Evolutionary conservation across 2,888 invertebrate genomes (phyloP).

Genomic region (Hemaris fuciformis): DNA sequence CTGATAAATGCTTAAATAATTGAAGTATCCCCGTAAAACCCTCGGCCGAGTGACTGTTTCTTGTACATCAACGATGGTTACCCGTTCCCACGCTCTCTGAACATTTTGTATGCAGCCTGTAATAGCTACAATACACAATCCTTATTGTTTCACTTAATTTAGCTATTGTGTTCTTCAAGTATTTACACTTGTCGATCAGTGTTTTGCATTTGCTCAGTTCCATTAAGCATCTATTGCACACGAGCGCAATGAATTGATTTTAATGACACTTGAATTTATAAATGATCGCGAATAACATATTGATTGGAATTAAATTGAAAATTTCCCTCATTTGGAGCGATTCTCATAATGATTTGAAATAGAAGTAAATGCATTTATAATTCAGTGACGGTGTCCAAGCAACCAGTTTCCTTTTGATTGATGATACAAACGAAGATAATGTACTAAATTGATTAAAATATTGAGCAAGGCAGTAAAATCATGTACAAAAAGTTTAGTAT

Average conservation of each 20-base stretch:
- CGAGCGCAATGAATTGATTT: not conserved
- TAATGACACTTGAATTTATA: not conserved
- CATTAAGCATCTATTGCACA: not conserved
- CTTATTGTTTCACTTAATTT: slow-evolving; percentile 79
- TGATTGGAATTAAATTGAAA: slow-evolving; percentile 7
- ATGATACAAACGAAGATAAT: slow-evolving; percentile 57
- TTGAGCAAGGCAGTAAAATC: slow-evolving; percentile 56
- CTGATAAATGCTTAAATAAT: slow-evolving; percentile 39
- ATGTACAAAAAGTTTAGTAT: slow-evolving; percentile 60
- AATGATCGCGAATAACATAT: not conserved
- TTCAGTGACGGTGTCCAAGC: slow-evolving; percentile 51
- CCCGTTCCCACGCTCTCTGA: slow-evolving; percentile 72
- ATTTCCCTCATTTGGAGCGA: slow-evolving; percentile 15
- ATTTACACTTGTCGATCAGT: slow-evolving; percentile 63
- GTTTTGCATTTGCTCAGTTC: slow-evolving; percentile 18
- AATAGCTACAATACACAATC: slow-evolving; percentile 73
- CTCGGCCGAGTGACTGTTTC: slow-evolving; percentile 54
- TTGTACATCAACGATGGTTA: slow-evolving; percentile 59
- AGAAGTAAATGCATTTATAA: slow-evolving; percentile 48
- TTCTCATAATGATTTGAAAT: slow-evolving; percentile 30
- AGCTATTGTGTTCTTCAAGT: slow-evolving; percentile 71
- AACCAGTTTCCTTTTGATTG: slow-evolving; percentile 67
- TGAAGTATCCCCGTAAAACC: slow-evolving; percentile 52
- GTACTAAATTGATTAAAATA: slow-evolving; percentile 66
- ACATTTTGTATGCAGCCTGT: slow-evolving; percentile 68